phyloP scores from a whole-genome alignment of 2,888 invertebrate genomes.

The Synanthedon formicaeformis region DNA sequence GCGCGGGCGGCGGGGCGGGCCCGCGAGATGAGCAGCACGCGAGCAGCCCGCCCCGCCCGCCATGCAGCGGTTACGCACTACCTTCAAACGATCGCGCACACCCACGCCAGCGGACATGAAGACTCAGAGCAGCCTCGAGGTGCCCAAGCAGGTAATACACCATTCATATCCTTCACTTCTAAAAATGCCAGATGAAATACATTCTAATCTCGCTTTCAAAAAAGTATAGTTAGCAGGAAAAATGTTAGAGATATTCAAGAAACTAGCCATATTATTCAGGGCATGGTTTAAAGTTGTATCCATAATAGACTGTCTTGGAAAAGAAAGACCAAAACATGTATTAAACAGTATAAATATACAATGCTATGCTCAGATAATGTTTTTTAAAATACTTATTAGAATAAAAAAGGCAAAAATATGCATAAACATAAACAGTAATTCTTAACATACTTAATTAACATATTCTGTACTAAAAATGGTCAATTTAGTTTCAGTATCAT shows the following conservation, averaged over 20 bases:
- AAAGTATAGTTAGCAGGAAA: conserved; percentile 1
- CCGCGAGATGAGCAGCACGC: conserved; percentile 54
- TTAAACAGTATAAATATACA: too few species aligned
- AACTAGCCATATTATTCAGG: not conserved
- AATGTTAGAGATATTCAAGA: not conserved
- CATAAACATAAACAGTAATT: too few species aligned
- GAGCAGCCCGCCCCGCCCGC: conserved; percentile 62
- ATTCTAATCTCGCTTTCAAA: not conserved
- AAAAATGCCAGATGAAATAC: conserved; percentile 76
- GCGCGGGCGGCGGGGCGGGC: conserved; percentile 61
- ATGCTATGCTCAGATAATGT: too few species aligned
- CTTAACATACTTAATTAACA: too few species aligned
- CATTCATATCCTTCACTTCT: conserved; percentile 19
- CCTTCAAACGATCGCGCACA: conserved; percentile 88
- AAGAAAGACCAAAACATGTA: too few species aligned
- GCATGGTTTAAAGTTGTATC: too few species aligned
- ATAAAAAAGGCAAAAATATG: too few species aligned
- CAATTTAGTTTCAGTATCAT: too few species aligned
- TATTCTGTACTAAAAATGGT: too few species aligned
- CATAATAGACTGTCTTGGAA: too few species aligned
- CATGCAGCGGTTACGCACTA: conserved; percentile 86
- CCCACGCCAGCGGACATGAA: conserved; percentile 93
- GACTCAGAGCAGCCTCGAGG: conserved; percentile 90
- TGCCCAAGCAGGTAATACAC: conserved; percentile 79
- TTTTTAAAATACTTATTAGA: too few species aligned